Evolutionary conservation across 2,888 invertebrate genomes (phyloP).

Genomic region (Platerodrilus igneus): DNA sequence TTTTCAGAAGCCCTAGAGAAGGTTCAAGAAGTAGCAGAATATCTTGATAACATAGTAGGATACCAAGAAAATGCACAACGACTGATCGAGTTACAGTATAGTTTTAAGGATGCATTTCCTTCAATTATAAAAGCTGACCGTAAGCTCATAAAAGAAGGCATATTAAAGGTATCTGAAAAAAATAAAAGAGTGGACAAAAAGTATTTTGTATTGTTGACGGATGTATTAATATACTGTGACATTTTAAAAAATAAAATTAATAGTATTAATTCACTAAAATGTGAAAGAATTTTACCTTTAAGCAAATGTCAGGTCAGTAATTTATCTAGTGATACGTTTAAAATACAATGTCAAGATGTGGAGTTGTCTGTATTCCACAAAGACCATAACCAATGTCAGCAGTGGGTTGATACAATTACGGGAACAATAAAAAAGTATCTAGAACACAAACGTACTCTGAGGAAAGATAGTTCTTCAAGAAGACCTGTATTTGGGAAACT

Average conservation of each 20-base stretch:
- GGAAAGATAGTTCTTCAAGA: slow-evolving; percentile 61
- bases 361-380: slow-evolving; percentile 55
- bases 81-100: slow-evolving; percentile 63
- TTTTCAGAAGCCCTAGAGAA: slow-evolving; percentile 61
- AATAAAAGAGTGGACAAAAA: slow-evolving; percentile 51
- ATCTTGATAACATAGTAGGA: slow-evolving; percentile 68
- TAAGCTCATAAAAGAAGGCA: slow-evolving; percentile 64
- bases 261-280: slow-evolving; percentile 57
- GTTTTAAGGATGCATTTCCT: slow-evolving; percentile 57
- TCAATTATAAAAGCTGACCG: slow-evolving; percentile 65
- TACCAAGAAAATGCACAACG: slow-evolving; percentile 69
- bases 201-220: slow-evolving; percentile 67
- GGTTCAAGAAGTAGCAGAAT: slow-evolving; percentile 63
- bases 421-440: slow-evolving; percentile 55
- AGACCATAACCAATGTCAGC: slow-evolving; percentile 51
- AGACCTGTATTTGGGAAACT: slow-evolving; percentile 57
- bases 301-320: slow-evolving; percentile 63
- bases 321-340: slow-evolving; percentile 56
- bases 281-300: slow-evolving; percentile 64
- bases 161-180: slow-evolving; percentile 54
- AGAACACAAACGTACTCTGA: slow-evolving; percentile 56
- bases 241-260: slow-evolving; percentile 53
- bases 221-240: slow-evolving; percentile 71
- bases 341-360: slow-evolving; percentile 57
- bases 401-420: slow-evolving; percentile 56